Evolutionary conservation across 1,140 invertebrate species (phyloP), one percentile per base, ranked within the genome.

Genomic region (Neodiprion pinetum): DNA sequence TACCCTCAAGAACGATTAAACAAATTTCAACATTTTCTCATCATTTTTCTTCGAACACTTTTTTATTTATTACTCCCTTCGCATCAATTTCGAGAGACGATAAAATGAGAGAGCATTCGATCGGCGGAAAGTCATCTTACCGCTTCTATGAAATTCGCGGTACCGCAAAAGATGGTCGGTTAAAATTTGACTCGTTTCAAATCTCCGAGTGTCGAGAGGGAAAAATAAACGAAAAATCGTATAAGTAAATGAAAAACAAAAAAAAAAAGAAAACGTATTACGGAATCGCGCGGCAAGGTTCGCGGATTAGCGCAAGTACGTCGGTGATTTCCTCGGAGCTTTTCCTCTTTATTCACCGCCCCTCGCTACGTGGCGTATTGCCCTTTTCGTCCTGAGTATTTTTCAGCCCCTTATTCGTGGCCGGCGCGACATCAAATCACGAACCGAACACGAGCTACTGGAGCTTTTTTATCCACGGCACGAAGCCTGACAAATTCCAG

Each of bases 51-150:
- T 53, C 1, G 2, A 53, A 53, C 11, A 61, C n/a, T 17, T 12
- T 11, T 61, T 9, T 14, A 14, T 61, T 9, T 14, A 8, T 61
- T 61, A 14, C 9, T 61, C 0, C 7, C 53, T n/a, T n/a, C 4
- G 53, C n/a, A 1, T 61, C 53, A 14, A 12, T 17, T 61, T 61
- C 53, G 28, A 40, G 28, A 40, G 28, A 40, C 0, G 5, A 4
- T 3, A 40, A 40, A 40, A 40, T 40, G 5, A 40, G 28, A 40
- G 28, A 40, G 28, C 28, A 81, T 82, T 76, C 75, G 76, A 78
- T 75, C 76, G 74, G 76, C 72, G 67, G 69, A 76, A 79, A 76
- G 80, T 81, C 83, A 82, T 82, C 79, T 82, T 21, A 21, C 76
- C 75, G 71, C 72, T 74, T 17, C 73, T 48, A 67, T 71, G 61